These are phyloP conservation scores for Drosophila pseudotakahashii DNA, from an alignment of 2,888 invertebrate species.

Conservation along the genomic window DNA sequence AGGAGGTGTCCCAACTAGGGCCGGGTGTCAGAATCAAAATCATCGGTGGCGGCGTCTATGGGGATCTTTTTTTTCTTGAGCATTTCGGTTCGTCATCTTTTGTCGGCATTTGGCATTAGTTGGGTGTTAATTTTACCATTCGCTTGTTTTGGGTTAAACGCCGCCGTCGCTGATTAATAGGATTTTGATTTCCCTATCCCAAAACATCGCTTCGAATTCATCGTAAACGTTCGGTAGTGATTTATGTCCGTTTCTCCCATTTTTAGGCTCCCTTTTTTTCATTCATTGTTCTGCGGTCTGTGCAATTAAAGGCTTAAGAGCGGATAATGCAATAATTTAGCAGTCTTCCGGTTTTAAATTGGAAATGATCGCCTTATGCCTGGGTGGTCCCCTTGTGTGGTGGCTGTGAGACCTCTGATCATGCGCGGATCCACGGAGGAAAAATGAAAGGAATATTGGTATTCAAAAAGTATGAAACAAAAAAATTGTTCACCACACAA, in stretches of 20 bases:
- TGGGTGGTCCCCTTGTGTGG: slow-evolving; percentile 62
- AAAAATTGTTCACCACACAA: no score
- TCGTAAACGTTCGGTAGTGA: slow-evolving; percentile 46
- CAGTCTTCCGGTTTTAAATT: slow-evolving; percentile 76
- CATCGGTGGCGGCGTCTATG: slow-evolving; percentile 63
- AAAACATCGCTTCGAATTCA: slow-evolving; percentile 40
- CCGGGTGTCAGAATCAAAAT: slow-evolving; percentile 63
- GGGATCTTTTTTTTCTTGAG: neutral
- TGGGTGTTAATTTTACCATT: slow-evolving; percentile 66
- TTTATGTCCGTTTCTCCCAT: slow-evolving; percentile 54
- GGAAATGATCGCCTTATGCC: slow-evolving; percentile 44
- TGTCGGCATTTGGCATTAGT: slow-evolving; percentile 76
- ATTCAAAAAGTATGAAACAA: no score
- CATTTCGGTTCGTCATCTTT: slow-evolving; percentile 61
- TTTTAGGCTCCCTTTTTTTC: slow-evolving; percentile 40
- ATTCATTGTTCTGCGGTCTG: slow-evolving; percentile 35
- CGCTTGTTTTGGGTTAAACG: slow-evolving; percentile 36
- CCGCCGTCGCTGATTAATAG: slow-evolving; percentile 71
- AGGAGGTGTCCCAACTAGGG: slow-evolving; percentile 12
- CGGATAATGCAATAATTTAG: slow-evolving; percentile 73
- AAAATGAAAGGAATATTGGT: no score
- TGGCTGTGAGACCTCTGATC: slow-evolving; percentile 58
- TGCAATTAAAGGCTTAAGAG: slow-evolving; percentile 75
- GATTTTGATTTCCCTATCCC: slow-evolving; percentile 64
- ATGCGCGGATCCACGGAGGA: no score